phyloP scores from a whole-genome alignment of 2,888 invertebrate species.

The Emesis castigata region DNA sequence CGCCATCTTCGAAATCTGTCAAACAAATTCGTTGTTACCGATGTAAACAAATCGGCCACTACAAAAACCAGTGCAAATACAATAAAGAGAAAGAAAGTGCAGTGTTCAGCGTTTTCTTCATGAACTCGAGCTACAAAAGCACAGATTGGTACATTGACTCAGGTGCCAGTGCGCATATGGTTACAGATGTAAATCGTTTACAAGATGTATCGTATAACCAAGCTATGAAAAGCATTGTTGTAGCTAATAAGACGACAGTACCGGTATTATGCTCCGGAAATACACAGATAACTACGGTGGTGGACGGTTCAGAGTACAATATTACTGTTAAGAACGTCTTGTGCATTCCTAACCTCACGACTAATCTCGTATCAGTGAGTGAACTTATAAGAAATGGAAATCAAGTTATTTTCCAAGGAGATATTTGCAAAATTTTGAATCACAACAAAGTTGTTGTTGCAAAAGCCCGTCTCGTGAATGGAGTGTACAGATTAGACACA shows the following conservation, averaged over 20 bases:
- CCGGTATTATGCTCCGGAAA: conserved; percentile 53
- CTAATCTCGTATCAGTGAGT: conserved; percentile 53
- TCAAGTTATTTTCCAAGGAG: conserved; percentile 32
- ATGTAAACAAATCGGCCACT: conserved; percentile 51
- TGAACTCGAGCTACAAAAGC: not conserved
- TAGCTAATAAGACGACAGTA: conserved; percentile 59
- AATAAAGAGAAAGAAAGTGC: not conserved
- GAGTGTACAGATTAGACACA: conserved; percentile 52
- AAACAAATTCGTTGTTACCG: conserved; percentile 35
- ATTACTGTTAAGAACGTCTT: conserved; percentile 42
- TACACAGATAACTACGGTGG: conserved; percentile 21
- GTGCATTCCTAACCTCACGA: conserved; percentile 49
- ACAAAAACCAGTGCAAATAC: conserved; percentile 17
- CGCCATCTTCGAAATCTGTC: not conserved
- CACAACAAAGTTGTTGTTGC: conserved; percentile 33
- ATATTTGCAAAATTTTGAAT: conserved; percentile 47
- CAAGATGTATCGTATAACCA: conserved; percentile 38
- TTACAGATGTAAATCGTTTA: conserved; percentile 49
- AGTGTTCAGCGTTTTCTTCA: conserved; percentile 13
- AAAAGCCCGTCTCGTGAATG: conserved; percentile 32
- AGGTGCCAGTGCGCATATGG: conserved; percentile 60
- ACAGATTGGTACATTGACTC: conserved; percentile 54
- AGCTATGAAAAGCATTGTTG: conserved; percentile 56
- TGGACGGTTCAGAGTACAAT: conserved; percentile 16
- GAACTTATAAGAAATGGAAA: conserved; percentile 54